A percentile compares a stretch with the other conserved stretches of the same genome.
phyloP scores from a whole-genome alignment of 2,888 invertebrate genomes.

The Drosophila paracracens region DNA sequence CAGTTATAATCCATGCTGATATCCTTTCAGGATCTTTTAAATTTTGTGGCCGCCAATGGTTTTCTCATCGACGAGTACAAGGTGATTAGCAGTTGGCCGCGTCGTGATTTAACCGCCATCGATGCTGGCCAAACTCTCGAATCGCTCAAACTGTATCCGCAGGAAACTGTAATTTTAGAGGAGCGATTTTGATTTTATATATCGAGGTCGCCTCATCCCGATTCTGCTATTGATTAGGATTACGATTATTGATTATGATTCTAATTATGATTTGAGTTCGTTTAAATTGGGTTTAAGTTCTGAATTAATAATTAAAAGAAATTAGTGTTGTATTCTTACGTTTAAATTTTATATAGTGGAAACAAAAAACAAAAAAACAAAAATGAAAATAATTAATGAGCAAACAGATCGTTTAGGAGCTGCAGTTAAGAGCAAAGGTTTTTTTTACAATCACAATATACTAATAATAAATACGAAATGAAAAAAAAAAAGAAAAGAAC shows the following conservation, averaged over 20 bases:
- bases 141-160: constrained; percentile 94
- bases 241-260: constrained; percentile 28
- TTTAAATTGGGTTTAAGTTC: constrained; percentile 50
- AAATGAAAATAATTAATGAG: constrained; percentile 19
- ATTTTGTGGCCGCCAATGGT: constrained; percentile 95
- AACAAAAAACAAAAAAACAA: constrained; percentile 9
- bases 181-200: constrained; percentile 88
- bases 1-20: background rate
- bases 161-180: constrained; percentile 97
- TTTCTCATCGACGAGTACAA: constrained; percentile 95
- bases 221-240: constrained; percentile 23
- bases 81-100: constrained; percentile 96
- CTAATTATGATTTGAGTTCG: constrained; percentile 29
- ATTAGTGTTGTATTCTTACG: constrained; percentile 53
- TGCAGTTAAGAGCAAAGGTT: constrained; percentile 28
- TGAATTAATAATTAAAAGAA: constrained; percentile 44
- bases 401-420: constrained; percentile 29
- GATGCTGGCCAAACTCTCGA: constrained; percentile 91
- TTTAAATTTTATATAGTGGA: constrained; percentile 41
- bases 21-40: constrained; percentile 88
- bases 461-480: background rate
- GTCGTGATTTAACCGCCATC: constrained; percentile 95
- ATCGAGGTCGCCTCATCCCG: background rate
- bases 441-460: constrained; percentile 46
- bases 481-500: constrained; percentile 10